phyloP scores from a whole-genome alignment of 2,888 invertebrate species.

The Himalopsyche tibetana region DNA sequence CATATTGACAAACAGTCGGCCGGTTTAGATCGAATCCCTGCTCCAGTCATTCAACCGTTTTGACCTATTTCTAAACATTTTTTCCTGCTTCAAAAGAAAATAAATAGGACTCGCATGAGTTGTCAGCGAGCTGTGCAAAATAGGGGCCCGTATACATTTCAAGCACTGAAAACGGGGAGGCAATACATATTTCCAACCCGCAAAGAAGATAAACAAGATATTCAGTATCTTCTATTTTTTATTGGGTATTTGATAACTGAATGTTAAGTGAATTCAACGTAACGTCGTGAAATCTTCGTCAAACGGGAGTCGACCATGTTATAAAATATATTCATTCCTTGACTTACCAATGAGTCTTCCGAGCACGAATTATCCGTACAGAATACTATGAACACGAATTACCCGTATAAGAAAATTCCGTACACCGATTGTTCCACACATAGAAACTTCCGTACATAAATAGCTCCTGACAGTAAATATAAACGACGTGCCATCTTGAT shows the following conservation, averaged over 20 bases:
- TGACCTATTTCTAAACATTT: conserved; percentile 62
- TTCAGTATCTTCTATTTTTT: not conserved
- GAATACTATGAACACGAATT: too few relatives aligned
- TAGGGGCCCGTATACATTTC: conserved; percentile 52
- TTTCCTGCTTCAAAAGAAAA: conserved; percentile 59
- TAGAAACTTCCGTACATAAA: too few relatives aligned
- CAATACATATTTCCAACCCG: not conserved
- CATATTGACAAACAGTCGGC: conserved; percentile 16
- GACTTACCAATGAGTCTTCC: too few relatives aligned
- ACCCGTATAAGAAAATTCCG: too few relatives aligned
- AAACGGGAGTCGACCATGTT: too few relatives aligned
- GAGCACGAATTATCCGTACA: too few relatives aligned
- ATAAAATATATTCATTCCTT: too few relatives aligned
- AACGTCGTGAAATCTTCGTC: too few relatives aligned
- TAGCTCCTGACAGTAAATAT: too few relatives aligned
- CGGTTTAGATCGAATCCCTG: conserved; percentile 28
- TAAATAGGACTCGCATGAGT: conserved; percentile 57
- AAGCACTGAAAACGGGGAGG: conserved; percentile 7
- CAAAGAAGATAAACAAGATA: not conserved
- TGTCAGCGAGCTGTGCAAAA: conserved; percentile 44
- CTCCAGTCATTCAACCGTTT: conserved; percentile 54
- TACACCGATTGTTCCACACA: too few relatives aligned
- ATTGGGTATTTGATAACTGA: not conserved
- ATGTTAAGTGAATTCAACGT: not conserved
- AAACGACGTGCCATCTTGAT: too few relatives aligned